These are phyloP conservation scores for Enoplosus armatus DNA, from an alignment of 2,797 vertebrate genomes.

Conservation along the genomic window DNA sequence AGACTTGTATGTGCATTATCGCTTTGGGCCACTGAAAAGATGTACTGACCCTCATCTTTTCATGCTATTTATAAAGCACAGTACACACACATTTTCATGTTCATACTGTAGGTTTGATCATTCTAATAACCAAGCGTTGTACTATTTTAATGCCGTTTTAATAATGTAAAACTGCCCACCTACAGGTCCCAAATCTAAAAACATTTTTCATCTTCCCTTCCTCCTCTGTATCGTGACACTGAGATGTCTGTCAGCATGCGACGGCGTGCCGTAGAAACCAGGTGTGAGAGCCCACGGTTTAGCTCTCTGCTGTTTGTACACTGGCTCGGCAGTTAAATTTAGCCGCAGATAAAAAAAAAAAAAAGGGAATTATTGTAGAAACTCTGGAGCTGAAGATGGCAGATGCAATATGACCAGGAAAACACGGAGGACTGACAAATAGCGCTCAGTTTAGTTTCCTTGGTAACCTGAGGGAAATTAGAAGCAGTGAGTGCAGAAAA, in stretches of 20 bases:
- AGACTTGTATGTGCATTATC: background rate
- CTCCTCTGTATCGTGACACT: background rate
- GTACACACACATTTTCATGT: background rate
- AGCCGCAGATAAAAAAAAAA: constrained; percentile 62
- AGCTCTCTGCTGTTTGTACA: constrained; percentile 51
- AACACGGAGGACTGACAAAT: constrained; percentile 34
- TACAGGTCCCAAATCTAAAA: background rate
- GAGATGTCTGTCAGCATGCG: constrained; percentile 14
- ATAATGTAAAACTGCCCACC: background rate
- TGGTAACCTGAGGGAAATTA: constrained; percentile 81
- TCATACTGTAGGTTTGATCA: too few relatives aligned
- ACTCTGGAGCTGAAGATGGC: constrained; percentile 56
- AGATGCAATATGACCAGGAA: constrained; percentile 60
- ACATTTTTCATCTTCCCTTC: background rate
- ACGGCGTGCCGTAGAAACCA: constrained; percentile 28
- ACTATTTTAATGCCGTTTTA: constrained; percentile 20
- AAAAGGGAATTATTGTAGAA: constrained; percentile 59
- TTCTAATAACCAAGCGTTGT: too few relatives aligned
- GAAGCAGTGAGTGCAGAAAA: constrained; percentile 62
- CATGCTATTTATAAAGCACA: background rate
- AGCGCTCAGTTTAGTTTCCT: constrained; percentile 71
- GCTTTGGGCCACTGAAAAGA: background rate
- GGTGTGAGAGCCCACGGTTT: constrained; percentile 46
- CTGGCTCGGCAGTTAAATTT: constrained; percentile 55
- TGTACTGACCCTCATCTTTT: background rate